These are phyloP conservation scores for Danio rerio DNA, from an alignment of 2,113 vertebrate genomes.

Conservation along the genomic window DNA sequence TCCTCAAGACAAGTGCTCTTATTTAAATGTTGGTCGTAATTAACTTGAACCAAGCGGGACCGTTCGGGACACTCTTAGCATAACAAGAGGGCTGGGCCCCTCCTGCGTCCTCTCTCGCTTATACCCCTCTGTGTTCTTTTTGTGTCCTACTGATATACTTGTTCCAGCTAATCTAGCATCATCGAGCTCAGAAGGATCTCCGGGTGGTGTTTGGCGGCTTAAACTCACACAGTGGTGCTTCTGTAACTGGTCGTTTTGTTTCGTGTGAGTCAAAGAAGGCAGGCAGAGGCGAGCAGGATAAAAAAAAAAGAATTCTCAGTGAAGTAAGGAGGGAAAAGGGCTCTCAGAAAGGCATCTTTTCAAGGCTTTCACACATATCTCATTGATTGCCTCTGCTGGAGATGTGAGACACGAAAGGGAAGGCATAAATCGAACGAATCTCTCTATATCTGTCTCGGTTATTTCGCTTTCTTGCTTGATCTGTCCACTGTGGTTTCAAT, in stretches of 20 bases:
- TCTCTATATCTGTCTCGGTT: not conserved
- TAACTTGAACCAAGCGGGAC: conserved; percentile 71
- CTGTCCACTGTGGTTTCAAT: conserved; percentile 10
- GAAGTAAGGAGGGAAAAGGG: conserved; percentile 11
- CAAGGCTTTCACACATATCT: conserved; percentile 48
- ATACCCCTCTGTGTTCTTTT: conserved; percentile 6
- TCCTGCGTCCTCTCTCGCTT: conserved; percentile 6
- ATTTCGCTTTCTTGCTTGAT: conserved; percentile 22
- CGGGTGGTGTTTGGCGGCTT: conserved; percentile 30
- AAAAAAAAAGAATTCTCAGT: not conserved
- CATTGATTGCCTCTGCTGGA: conserved; percentile 34
- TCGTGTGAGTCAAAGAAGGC: conserved; percentile 37
- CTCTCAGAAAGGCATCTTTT: conserved; percentile 37
- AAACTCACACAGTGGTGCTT: conserved; percentile 48
- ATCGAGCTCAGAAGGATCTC: conserved; percentile 45
- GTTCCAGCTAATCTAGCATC: conserved; percentile 49
- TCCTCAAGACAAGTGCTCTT: conserved; percentile 70
- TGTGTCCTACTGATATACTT: conserved; percentile 44
- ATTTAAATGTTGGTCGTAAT: conserved; percentile 82
- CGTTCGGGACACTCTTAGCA: conserved; percentile 69
- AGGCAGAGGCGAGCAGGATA: conserved; percentile 2
- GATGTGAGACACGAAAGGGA: conserved; percentile 8
- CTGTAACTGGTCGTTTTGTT: conserved; percentile 53
- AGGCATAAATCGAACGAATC: conserved; percentile 7
- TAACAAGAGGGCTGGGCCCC: conserved; percentile 66